Base-by-base conservation (phyloP, 2,797 vertebrate genomes). In the Phataginus tetradactyla region DNA sequence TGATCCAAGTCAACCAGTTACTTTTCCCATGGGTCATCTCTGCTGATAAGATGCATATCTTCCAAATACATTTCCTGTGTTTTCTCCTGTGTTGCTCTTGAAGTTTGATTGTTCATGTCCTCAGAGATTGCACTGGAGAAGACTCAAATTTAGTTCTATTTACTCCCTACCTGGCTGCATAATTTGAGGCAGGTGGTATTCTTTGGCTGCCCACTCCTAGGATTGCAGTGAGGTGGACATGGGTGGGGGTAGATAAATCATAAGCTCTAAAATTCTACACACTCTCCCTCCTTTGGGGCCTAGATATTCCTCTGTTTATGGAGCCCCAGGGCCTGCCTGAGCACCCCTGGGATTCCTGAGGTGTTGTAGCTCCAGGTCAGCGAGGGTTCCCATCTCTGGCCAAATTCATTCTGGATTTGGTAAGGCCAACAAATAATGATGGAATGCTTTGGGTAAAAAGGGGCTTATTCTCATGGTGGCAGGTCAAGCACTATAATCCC, bases 281-380 rank as follows among this genome's bases (percentile, higher is more conserved):
- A 53, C 0, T 53, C 6, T 77, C 6, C 9, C 29, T 71, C 69
- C n/a, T 94, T 91, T 87, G 53, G 34, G 14, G 4, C 61, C 39
- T 77, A 63, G 37, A 90, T 80, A 68, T 68, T 87, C 39, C 25
- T 80, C 29, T 71, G 72, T 8, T 94, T 51, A 45, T 27, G 29
- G 79, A 95, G 78, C 57, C 42, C n/a, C n/a, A 77, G 59, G 55
- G 51, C 51, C 68, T 92, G 27, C 63, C 74, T 92, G 90, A 84
- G 17, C 27, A 81, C 61, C 32, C 6, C 39, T 72, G 49, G 75
- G 45, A 55, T 95, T 96, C 90, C 83, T 90, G 21, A 85, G 29
- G 55, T 45, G 7, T 45, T 7, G 42, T 45, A 45, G 42, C 42
- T 45, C 42, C 42, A 45, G 42, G 42, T 10, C 8, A 10, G 42